A percentile compares a stretch with the other conserved stretches of the same genome.
phyloP scores from a whole-genome alignment of 2,888 invertebrate species.

The Pyrrhia umbra region DNA sequence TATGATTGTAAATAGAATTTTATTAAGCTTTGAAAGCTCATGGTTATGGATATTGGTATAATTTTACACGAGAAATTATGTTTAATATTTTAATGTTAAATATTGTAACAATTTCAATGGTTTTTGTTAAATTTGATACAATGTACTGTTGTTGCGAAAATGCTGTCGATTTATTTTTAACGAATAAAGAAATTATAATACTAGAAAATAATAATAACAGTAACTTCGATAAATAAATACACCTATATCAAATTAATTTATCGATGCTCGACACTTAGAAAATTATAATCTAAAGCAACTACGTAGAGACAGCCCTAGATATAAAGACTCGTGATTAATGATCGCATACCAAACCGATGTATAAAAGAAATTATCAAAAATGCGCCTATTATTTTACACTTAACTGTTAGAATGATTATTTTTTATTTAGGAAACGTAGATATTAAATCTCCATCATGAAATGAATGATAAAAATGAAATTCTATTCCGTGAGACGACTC shows the following conservation, averaged over 20 bases:
- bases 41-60: too few species aligned
- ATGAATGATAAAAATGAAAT: slow-evolving; percentile 26
- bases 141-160: too few species aligned
- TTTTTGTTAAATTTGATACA: too few species aligned
- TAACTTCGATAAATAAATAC: too few species aligned
- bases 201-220: too few species aligned
- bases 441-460: slow-evolving; percentile 62
- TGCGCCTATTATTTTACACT: slow-evolving; percentile 80
- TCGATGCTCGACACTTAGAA: background rate
- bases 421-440: slow-evolving; percentile 44
- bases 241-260: too few species aligned
- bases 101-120: too few species aligned
- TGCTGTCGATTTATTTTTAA: too few species aligned
- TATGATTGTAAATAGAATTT: slow-evolving; percentile 4
- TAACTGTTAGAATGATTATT: slow-evolving; percentile 65
- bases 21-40: slow-evolving; percentile 3
- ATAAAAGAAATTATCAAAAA: slow-evolving; percentile 74
- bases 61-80: background rate
- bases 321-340: slow-evolving; percentile 77
- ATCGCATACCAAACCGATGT: slow-evolving; percentile 64
- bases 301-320: slow-evolving; percentile 51
- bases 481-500: slow-evolving; percentile 26
- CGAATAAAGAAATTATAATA: too few species aligned
- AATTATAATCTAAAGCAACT: background rate
- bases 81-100: background rate